Evolutionary conservation across 92 coral and sea anemone species (phyloP), one percentile per base, ranked within the genome.

Genomic region (Porites rus): DNA sequence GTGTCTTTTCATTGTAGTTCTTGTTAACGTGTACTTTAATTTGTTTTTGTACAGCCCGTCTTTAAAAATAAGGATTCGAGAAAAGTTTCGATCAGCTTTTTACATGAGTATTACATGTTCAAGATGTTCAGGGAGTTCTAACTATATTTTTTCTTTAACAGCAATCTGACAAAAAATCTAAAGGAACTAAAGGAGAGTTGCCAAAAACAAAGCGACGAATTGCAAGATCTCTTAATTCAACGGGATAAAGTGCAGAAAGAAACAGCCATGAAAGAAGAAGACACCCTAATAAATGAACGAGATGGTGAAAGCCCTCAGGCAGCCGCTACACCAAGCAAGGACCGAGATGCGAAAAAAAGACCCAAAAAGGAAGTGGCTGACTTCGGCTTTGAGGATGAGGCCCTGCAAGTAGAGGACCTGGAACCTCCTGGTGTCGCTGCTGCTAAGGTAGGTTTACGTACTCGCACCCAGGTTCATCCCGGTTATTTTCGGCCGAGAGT

Each of bases 371-470:
- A 72, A 10, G 80, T 60, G 79, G 71, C 16, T 83, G 87, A 83
- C 43, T 19, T 58, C 18, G 69, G 71, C 10, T 73, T 89, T 17
- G 83, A 71, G 58, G 93, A 92, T 77, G 93, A 88, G 59, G 93
- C 81, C 20, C 90, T 94, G 9, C 88, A 73, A 46, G 68, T 94
- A 7, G 96, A 94, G 87, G 98, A 94, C 84, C 88, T 94, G 71
- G 98, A 94, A 53, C 94, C 98, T 65, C 72, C 91, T 10, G 98
- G 93, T 17, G 91, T 86, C 16, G 65, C 86, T n/a, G 87, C 96
- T 19, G 16, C 51, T 18, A 90, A 87, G 98, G 98, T 93, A 72
- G 11, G 28, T 63, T 19, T 13, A 50, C 46, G 46, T 38, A 38
- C 46, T 38, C 46, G 10, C 6, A 18, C 52, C 24, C 22, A n/a